These are phyloP conservation scores for Standfussiana lucernea DNA, from an alignment of 2,888 invertebrate species.

Conservation along the genomic window DNA sequence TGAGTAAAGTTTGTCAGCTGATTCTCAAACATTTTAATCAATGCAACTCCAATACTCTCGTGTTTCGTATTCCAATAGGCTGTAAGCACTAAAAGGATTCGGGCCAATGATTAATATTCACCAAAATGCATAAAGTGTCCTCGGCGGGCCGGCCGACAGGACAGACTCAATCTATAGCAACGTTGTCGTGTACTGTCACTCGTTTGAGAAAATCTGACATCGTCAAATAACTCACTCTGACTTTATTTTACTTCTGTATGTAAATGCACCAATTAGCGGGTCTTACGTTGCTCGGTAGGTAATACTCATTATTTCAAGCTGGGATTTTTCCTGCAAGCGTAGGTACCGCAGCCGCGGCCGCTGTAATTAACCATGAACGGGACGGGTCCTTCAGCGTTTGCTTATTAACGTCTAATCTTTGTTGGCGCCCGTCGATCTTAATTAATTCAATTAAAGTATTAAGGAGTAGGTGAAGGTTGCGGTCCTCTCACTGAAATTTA, in stretches of 20 bases:
- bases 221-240: slow-evolving; percentile 86
- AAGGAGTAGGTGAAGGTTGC: slow-evolving; percentile 90
- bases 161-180: slow-evolving; percentile 58
- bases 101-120: slow-evolving; percentile 59
- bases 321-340: slow-evolving; percentile 81
- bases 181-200: slow-evolving; percentile 69
- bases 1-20: neutral
- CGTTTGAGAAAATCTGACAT: slow-evolving; percentile 77
- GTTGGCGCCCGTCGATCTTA: slow-evolving; percentile 85
- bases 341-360: slow-evolving; percentile 76
- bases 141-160: slow-evolving; percentile 35
- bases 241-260: slow-evolving; percentile 87
- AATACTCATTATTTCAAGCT: slow-evolving; percentile 88
- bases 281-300: slow-evolving; percentile 85
- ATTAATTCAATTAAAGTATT: slow-evolving; percentile 89
- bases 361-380: slow-evolving; percentile 87
- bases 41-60: slow-evolving; percentile 12
- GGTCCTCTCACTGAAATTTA: slow-evolving; percentile 88
- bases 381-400: slow-evolving; percentile 85
- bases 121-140: slow-evolving; percentile 63
- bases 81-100: slow-evolving; percentile 56
- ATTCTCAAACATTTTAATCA: slow-evolving; percentile 17
- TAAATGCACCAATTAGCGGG: slow-evolving; percentile 89
- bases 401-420: slow-evolving; percentile 90
- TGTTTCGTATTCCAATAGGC: slow-evolving; percentile 22